phyloP scores from a whole-genome alignment of 1,140 invertebrate genomes.

The Drosophila grimshawi region DNA sequence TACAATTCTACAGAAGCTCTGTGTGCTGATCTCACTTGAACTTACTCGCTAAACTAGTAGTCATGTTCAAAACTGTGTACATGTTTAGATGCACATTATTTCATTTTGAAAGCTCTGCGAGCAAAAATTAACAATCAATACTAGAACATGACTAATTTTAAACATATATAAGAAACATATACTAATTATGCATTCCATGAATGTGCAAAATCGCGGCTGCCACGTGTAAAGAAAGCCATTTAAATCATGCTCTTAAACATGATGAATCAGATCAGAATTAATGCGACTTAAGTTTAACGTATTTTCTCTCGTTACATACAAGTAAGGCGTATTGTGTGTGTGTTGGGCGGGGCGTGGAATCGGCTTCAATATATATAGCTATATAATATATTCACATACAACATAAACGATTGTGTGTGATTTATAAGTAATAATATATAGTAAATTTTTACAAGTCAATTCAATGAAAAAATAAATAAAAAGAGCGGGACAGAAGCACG shows the following conservation, averaged over 20 bases:
- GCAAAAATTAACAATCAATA: conserved; percentile 1
- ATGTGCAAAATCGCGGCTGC: conserved; percentile 13
- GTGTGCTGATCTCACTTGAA: conserved; percentile 2
- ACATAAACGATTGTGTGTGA: conserved; percentile 1
- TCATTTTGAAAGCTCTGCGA: conserved; percentile 14
- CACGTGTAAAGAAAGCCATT: not conserved
- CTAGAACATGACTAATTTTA: conserved; percentile 29
- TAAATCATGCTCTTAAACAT: conserved; percentile 22
- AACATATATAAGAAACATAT: conserved; percentile 1
- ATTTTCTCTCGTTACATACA: conserved; percentile 36
- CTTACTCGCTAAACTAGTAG: conserved; percentile 26
- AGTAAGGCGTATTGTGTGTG: conserved; percentile 53
- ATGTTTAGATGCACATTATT: conserved; percentile 15
- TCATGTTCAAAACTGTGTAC: conserved; percentile 19
- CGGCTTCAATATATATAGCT: conserved; percentile 35
- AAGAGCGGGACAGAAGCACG: conserved; percentile 19
- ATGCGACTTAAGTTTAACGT: conserved; percentile 50
- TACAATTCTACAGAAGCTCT: conserved; percentile 21
- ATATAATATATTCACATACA: no score
- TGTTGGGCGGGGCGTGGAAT: conserved; percentile 43
- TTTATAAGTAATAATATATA: conserved; percentile 38
- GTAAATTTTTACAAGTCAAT: conserved; percentile 48
- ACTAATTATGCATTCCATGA: conserved; percentile 18
- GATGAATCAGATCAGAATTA: conserved; percentile 30
- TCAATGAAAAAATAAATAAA: conserved; percentile 41